These are phyloP conservation scores for Calidris pugnax DNA, from an alignment of 2,113 vertebrate species.

Conservation along the genomic window DNA sequence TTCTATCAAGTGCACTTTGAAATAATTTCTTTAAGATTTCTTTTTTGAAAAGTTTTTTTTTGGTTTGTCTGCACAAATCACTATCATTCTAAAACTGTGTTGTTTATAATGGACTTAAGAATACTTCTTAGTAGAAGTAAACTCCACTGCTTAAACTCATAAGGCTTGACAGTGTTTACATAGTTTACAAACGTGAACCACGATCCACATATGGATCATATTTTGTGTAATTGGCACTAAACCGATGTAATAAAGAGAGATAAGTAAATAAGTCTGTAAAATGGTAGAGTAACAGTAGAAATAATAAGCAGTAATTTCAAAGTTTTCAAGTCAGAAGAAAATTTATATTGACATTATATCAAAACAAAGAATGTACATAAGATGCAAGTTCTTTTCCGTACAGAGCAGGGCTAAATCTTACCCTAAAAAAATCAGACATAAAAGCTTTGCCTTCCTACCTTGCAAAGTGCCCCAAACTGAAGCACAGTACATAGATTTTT, in stretches of 20 bases:
- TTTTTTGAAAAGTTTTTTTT: neutral
- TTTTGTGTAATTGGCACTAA: constrained; percentile 53
- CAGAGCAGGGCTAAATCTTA: neutral
- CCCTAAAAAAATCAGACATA: neutral
- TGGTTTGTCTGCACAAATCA: neutral
- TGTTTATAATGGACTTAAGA: constrained; percentile 43
- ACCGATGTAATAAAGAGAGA: constrained; percentile 31
- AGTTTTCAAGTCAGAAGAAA: constrained; percentile 43
- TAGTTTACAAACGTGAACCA: constrained; percentile 55
- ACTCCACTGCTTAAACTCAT: constrained; percentile 50
- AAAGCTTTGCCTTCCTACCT: neutral
- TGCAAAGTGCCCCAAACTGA: neutral
- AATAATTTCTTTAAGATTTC: neutral
- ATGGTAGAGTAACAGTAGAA: constrained; percentile 34
- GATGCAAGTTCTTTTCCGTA: neutral
- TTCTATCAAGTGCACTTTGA: neutral
- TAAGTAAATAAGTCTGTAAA: constrained; percentile 54
- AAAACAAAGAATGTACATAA: neutral
- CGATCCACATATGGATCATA: constrained; percentile 53
- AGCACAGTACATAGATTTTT: accelerated
- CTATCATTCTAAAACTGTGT: neutral
- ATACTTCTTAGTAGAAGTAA: constrained; percentile 33
- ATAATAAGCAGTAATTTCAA: constrained; percentile 44
- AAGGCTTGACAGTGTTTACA: constrained; percentile 57
- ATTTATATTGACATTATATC: constrained; percentile 23